Conservation (phyloP, 2,888 invertebrate genomes). For the Ligdia adustata region DNA sequence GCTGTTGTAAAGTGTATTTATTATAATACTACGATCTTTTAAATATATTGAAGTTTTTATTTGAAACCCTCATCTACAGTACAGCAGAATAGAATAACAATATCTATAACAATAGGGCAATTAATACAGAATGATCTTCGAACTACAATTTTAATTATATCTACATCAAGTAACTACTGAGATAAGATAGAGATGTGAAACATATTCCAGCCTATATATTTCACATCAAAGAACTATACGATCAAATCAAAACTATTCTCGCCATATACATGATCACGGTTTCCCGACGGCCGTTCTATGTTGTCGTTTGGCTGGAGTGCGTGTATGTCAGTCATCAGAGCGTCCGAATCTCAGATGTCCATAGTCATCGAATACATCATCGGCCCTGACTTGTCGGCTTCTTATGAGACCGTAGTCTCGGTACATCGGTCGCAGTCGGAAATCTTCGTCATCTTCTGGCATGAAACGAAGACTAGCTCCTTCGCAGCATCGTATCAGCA, state of each 20-base stretch:
- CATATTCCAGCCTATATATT: slow-evolving; percentile 69
- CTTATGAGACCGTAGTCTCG: slow-evolving; percentile 85
- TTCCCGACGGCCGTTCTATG: slow-evolving; percentile 34
- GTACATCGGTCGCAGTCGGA: slow-evolving; percentile 60
- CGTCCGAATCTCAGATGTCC: slow-evolving; percentile 90
- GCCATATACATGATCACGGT: slow-evolving; percentile 32
- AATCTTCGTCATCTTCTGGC: slow-evolving; percentile 70
- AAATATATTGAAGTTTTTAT: slow-evolving; percentile 53
- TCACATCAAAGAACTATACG: slow-evolving; percentile 33
- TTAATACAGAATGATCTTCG: background rate
- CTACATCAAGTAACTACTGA: background rate
- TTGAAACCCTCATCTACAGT: slow-evolving; percentile 15
- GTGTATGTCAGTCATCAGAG: slow-evolving; percentile 73
- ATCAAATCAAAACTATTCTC: background rate
- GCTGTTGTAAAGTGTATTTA: slow-evolving; percentile 83
- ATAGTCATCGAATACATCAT: slow-evolving; percentile 89
- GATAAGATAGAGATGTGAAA: slow-evolving; percentile 48
- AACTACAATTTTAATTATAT: background rate
- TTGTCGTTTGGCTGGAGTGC: slow-evolving; percentile 36
- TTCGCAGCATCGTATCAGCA: slow-evolving; percentile 56
- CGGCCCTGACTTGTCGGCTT: slow-evolving; percentile 65
- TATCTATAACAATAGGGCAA: background rate
- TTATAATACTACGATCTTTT: slow-evolving; percentile 76
- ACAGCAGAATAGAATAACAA: background rate
- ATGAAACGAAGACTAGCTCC: slow-evolving; percentile 53